Evolutionary conservation across 2,888 invertebrate genomes (phyloP), one percentile per base, ranked within the genome.

Genomic region (Diachrysia chrysitis): DNA sequence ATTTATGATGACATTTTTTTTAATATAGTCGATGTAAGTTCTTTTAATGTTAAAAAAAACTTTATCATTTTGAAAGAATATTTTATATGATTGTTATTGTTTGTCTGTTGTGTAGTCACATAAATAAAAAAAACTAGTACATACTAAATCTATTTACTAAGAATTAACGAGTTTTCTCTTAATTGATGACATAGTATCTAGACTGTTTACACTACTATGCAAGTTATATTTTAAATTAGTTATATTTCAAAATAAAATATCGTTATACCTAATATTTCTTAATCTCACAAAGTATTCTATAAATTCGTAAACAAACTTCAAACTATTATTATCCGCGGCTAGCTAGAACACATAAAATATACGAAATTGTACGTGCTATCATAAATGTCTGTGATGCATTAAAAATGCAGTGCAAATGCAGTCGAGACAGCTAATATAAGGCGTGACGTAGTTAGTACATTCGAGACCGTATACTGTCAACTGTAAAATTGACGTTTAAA

Each of bases 351-450:
- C 62, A 71, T 78, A 78, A 76, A 71, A 69, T 73, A 70, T 63
- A 69, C 71, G 56, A 72, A 72, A 76, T 67, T 68, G 76, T 78
- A 76, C 71, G 62, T 65, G 46, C 67, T 69, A 72, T 74, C 76
- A 73, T 71, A 77, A 78, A 82, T 37, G 78, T 63, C 69, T 21
- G 64, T 69, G 51, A 7, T 46, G n/a, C 59, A 73, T 81, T 71
- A 81, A 82, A 78, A 73, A 73, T 81, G 78, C 72, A 81, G 61
- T 42, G 55, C 58, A 71, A 82, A 78, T 82, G 81, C 81, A 78
- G 71, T 19, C 64, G 63, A 68, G 70, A 65, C 76, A 61, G 73
- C 73, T 82, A 73, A 75, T 76, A 63, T 32, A 66, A 66, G 62
- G 37, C 63, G 63, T 64, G 66, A 72, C 54, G 66, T 55, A 42